Evolutionary conservation across 2,113 vertebrate genomes (phyloP).

Genomic region (Lepidothrix coronata): DNA sequence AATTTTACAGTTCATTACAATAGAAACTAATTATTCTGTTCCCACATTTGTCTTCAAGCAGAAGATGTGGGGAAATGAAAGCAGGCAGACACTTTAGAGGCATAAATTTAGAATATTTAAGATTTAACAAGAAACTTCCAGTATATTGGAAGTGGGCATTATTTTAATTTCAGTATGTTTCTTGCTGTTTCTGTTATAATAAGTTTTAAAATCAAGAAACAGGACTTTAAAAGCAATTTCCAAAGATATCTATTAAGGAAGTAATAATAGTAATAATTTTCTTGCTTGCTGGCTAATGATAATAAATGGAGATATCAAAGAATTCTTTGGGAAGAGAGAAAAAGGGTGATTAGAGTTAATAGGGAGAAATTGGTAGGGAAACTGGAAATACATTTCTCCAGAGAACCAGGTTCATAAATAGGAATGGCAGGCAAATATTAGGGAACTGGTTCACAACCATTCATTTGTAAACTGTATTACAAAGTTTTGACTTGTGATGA

Average conservation of each 20-base stretch:
- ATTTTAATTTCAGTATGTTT: background rate
- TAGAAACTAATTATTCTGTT: constrained; percentile 56
- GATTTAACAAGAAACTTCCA: background rate
- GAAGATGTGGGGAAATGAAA: constrained; percentile 24
- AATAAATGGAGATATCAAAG: background rate
- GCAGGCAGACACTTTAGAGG: background rate
- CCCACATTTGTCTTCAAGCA: constrained; percentile 35
- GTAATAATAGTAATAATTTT: background rate
- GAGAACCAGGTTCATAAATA: background rate
- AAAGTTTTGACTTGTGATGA: background rate
- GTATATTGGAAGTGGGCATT: background rate
- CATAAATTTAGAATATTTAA: constrained; percentile 13
- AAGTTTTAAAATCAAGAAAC: background rate
- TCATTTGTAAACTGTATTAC: background rate
- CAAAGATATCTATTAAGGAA: background rate
- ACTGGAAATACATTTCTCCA: background rate
- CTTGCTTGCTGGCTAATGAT: background rate
- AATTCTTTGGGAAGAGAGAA: background rate
- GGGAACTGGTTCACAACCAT: background rate
- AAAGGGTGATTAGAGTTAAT: background rate
- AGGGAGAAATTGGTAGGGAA: background rate
- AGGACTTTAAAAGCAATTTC: background rate
- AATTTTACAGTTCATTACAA: constrained; percentile 51
- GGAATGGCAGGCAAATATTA: background rate
- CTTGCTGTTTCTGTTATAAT: background rate